Evolutionary conservation across 2,113 vertebrate species (phyloP), one percentile per base, ranked within the genome.

Genomic region (Boleophthalmus pectinirostris): DNA sequence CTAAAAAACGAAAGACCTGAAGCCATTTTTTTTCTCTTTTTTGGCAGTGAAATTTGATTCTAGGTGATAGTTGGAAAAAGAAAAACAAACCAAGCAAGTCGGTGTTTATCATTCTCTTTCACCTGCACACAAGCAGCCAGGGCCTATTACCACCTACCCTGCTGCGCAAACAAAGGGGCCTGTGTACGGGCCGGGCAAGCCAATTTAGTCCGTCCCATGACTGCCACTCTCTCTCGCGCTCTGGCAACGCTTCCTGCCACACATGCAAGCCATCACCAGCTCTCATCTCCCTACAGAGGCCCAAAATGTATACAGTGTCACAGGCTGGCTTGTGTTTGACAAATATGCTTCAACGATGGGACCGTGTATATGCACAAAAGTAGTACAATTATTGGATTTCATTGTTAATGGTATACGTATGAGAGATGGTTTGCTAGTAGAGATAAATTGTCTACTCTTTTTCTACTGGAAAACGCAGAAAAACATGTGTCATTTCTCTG

Each of bases 81-180:
- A 76, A 85, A 85, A 85, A 90, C 65, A 87, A 57, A 43, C 33
- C 61, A 33, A 89, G 85, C 70, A 49, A 73, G 71, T 78, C 68
- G 20, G 79, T 87, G 80, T 88, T 90, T 81, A 86, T 80, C 83
- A 74, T 82, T 75, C 75, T 87, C 75, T 46, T 73, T 85, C 83
- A 85, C 83, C 83, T 88, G 80, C 79, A 77, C 81, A 87, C 83
- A 33, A 78, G 72, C 82, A 77, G 72, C 76, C 74, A 67, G 33
- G 82, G 79, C 61, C 78, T 70, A 84, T 84, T 89, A 86, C 83
- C 67, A 87, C 90, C 83, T 83, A 89, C 82, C 80, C 85, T 53
- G 73, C 78, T 60, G 74, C 7, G 73, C 87, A 90, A 88, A 91
- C 88, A 90, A 93, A 90, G 88, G 82, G 75, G 83, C 79, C 87